phyloP scores from a whole-genome alignment of 2,797 vertebrate genomes.

The Syndactyla subalaris region DNA sequence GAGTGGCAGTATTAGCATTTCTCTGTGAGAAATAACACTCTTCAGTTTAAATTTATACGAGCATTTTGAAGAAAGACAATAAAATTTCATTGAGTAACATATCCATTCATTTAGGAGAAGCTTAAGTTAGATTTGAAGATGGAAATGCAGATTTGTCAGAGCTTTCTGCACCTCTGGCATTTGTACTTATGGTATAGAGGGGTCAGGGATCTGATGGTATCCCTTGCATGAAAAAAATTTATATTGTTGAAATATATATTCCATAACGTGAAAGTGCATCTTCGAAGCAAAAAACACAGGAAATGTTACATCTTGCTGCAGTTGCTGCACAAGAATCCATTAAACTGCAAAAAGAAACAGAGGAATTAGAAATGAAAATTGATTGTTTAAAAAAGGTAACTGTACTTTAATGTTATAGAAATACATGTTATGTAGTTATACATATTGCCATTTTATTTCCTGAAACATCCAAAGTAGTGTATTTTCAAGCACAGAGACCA shows the following conservation, averaged over 20 bases:
- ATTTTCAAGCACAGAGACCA: background rate
- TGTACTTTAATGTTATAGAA: background rate
- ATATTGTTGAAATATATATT: background rate
- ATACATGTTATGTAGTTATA: background rate
- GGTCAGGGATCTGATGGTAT: background rate
- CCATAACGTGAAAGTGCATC: constrained; percentile 76
- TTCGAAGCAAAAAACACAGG: constrained; percentile 71
- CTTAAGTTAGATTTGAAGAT: background rate
- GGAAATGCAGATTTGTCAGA: background rate
- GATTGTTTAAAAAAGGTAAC: constrained; percentile 75
- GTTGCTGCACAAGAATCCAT: constrained; percentile 46
- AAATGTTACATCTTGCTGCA: constrained; percentile 64
- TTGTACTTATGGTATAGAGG: background rate
- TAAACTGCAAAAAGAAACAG: constrained; percentile 69
- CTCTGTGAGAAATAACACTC: background rate
- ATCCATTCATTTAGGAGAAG: background rate
- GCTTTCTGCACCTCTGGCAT: background rate
- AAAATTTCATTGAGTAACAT: background rate
- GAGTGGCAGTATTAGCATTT: background rate
- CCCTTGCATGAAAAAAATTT: background rate
- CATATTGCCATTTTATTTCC: background rate
- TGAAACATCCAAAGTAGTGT: background rate
- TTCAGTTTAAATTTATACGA: background rate
- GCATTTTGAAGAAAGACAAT: background rate
- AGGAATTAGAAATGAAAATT: constrained; percentile 73